phyloP scores from a whole-genome alignment of 2,888 invertebrate species.

The Dioctria rufipes region DNA sequence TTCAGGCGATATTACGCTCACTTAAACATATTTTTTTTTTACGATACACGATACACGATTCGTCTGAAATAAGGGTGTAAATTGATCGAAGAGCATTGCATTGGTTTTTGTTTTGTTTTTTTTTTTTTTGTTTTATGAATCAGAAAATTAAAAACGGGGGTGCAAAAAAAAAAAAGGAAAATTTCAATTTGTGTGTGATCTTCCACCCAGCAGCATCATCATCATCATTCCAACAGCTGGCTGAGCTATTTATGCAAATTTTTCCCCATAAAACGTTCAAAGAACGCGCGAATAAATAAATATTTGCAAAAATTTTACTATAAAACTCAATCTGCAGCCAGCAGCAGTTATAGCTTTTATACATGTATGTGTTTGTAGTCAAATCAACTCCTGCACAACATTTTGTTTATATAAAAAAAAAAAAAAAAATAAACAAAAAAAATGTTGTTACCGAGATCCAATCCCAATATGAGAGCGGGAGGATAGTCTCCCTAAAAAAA shows the following conservation, averaged over 20 bases:
- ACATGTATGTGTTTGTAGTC: background rate
- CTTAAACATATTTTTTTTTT: too few species aligned
- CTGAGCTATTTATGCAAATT: slow-evolving; percentile 22
- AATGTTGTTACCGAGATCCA: too few species aligned
- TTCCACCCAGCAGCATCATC: too few species aligned
- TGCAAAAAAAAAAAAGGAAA: background rate
- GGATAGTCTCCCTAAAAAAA: background rate
- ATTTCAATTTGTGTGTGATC: too few species aligned
- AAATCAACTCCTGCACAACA: too few species aligned
- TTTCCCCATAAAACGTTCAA: slow-evolving; percentile 5
- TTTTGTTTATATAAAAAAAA: too few species aligned
- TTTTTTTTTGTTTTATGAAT: slow-evolving; percentile 16
- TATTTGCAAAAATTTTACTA: slow-evolving; percentile 33
- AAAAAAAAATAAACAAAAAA: too few species aligned
- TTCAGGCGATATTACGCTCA: too few species aligned
- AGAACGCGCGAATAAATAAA: slow-evolving; percentile 28
- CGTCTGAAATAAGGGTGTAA: slow-evolving; percentile 46
- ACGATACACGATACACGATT: background rate
- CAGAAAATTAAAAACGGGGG: slow-evolving; percentile 42
- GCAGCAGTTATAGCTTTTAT: background rate
- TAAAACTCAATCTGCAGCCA: slow-evolving; percentile 16
- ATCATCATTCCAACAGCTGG: background rate
- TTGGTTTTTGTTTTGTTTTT: too few species aligned
- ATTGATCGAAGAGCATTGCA: slow-evolving; percentile 21
- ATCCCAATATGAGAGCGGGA: background rate